A percentile compares a stretch with the other conserved stretches of the same genome.
phyloP scores from a whole-genome alignment of 2,113 vertebrate genomes.

The Rattus rattus region DNA sequence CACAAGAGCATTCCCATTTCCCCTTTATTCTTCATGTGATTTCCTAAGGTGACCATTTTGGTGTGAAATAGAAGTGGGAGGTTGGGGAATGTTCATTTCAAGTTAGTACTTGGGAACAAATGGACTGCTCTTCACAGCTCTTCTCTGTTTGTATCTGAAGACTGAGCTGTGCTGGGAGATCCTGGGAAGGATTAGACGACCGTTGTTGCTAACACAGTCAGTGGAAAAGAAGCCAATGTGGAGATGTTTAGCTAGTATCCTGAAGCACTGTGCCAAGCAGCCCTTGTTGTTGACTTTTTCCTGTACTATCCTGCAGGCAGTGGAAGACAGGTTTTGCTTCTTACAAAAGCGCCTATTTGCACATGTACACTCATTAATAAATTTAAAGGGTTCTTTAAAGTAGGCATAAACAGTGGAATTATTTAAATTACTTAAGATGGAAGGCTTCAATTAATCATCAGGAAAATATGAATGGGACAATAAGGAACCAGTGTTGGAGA shows the following conservation, averaged over 20 bases:
- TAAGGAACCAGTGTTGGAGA: neutral
- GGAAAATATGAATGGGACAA: neutral
- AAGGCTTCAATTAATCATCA: neutral
- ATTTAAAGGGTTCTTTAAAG: neutral
- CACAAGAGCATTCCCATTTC: neutral
- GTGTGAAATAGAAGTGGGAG: neutral
- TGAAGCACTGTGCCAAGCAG: neutral
- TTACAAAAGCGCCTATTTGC: neutral
- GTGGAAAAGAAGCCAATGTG: neutral
- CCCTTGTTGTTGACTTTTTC: neutral
- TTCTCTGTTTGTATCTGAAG: neutral
- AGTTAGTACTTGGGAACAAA: neutral
- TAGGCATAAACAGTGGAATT: neutral
- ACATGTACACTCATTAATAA: neutral
- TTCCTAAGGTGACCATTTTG: neutral
- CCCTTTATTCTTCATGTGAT: neutral
- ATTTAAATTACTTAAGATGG: neutral
- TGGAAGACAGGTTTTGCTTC: neutral
- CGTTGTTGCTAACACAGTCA: neutral
- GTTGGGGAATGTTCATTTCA: neutral
- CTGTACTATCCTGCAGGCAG: neutral
- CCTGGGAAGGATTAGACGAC: neutral
- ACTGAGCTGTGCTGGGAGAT: neutral
- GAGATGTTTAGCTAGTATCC: neutral
- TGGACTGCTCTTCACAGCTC: neutral